Evolutionary conservation across 2,113 vertebrate genomes (phyloP), one percentile per base, ranked within the genome.

Genomic region (Perca flavescens): DNA sequence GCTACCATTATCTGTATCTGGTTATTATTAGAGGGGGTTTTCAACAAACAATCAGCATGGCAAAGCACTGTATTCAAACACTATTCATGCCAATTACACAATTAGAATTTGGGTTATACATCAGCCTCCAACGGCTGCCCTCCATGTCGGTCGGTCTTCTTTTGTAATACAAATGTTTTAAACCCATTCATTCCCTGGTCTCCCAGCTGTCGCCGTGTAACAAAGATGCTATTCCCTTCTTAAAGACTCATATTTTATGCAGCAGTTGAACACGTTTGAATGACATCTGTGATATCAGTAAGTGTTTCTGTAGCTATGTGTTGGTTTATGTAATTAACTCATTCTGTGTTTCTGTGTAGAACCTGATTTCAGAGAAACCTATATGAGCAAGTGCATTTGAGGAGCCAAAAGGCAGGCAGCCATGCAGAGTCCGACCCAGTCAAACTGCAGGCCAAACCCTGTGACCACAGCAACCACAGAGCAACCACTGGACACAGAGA

Each of bases 101-200:
- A 11, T 53, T 62, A 14, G 5, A 13, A 47, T 64, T 9, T 31
- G 9, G 28, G 25, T 64, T 31, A 43, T 53, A 28, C 1, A 21
- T 1, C 25, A 31, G 54, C 28, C 10, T 34, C 49, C 31, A 53
- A 8, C 12, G 52, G 74, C 73, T 77, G 65, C 46, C 47, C 71
- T 82, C 47, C 54, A 4, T 70, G 16, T 65, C 19, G 46, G 50
- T 11, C 16, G 3, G 25, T 40, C 21, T 16, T 63, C 89, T 85
- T 61, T 92, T 93, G 88, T 93, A 60, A 89, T 88, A 80, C 90
- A 86, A 90, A 80, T 88, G 78, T 66, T 75, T 68, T 11, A 75
- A 89, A 77, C 64, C 79, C 77, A 89, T 91, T 90, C 78, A 88
- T 89, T 73, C 72, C 12, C 17, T 21, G 31, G 7, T 54, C 58